These are phyloP conservation scores for Nephrotoma guestfalica DNA, from an alignment of 2,888 invertebrate genomes.

Conservation along the genomic window DNA sequence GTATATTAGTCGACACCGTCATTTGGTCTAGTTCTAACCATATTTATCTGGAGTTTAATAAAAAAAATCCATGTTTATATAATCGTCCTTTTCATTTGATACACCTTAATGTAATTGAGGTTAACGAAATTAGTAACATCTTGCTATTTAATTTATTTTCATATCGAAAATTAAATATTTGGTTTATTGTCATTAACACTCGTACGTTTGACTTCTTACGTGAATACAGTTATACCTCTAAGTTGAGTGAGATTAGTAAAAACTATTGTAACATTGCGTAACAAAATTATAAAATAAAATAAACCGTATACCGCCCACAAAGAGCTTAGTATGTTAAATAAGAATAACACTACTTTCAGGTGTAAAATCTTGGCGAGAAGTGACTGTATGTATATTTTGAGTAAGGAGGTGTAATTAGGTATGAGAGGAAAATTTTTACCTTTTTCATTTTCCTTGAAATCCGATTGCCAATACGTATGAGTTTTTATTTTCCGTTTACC, in stretches of 20 bases:
- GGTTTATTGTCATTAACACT: not conserved
- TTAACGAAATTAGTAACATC: not conserved
- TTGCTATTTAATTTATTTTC: not conserved
- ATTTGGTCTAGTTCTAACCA: not conserved
- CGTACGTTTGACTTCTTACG: not conserved
- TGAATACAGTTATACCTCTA: no score
- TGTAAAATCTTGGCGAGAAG: no score
- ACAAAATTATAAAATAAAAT: no score
- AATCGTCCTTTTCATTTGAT: not conserved
- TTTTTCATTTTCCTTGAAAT: not conserved
- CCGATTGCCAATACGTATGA: not conserved
- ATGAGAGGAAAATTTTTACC: not conserved
- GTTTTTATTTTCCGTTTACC: not conserved
- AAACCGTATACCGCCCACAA: no score
- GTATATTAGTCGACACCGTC: not conserved
- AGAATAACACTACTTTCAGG: no score
- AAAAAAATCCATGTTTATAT: not conserved
- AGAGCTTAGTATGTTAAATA: no score
- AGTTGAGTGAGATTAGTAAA: no score
- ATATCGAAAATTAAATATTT: not conserved
- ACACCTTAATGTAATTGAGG: not conserved
- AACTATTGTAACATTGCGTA: no score
- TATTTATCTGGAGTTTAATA: not conserved
- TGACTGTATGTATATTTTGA: no score
- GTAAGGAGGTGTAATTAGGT: not conserved